Evolutionary conservation across 2,888 invertebrate species (phyloP).

Genomic region (Teleogryllus oceanicus): DNA sequence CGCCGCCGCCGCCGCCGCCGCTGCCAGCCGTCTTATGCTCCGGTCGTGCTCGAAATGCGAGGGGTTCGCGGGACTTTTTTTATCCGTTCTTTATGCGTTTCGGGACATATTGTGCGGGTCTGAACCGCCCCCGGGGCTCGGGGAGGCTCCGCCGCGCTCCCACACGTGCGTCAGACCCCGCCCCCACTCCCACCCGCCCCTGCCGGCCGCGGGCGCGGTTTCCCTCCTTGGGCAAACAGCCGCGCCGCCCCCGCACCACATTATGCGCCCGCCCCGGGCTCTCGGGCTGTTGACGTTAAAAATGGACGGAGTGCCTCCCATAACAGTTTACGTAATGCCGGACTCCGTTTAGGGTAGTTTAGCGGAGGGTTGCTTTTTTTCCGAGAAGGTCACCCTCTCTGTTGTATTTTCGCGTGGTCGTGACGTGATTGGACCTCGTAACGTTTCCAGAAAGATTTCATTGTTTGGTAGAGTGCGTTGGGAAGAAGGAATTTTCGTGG

Average conservation of each 20-base stretch:
- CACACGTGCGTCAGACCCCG: not conserved
- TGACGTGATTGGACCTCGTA: not conserved
- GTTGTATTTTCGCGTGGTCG: not conserved
- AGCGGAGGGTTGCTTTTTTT: not conserved
- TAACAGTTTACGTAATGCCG: slow-evolving; percentile 6
- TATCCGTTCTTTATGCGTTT: slow-evolving; percentile 7
- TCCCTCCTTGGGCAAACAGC: too few species aligned
- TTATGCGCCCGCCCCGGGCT: not conserved
- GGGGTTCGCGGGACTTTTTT: too few species aligned
- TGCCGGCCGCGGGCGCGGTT: too few species aligned
- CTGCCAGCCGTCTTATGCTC: too few species aligned
- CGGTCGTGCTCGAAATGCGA: too few species aligned
- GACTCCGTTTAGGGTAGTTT: slow-evolving; percentile 9
- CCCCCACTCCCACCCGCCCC: not conserved
- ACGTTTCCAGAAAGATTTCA: not conserved
- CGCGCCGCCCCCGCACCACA: not conserved
- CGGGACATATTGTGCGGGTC: slow-evolving; percentile 18
- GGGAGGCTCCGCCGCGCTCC: too few species aligned
- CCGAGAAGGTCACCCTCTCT: not conserved
- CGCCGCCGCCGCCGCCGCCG: slow-evolving; percentile 19
- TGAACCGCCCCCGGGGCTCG: not conserved
- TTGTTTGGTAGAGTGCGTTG: too few species aligned
- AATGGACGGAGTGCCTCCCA: slow-evolving; percentile 1
- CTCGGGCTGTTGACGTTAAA: not conserved
- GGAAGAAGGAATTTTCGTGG: too few species aligned